Percentiles rank a stretch among this genome's conserved stretches.
phyloP scores from a whole-genome alignment of 64 coral and sea anemone genomes.

The Orbicella faveolata region DNA sequence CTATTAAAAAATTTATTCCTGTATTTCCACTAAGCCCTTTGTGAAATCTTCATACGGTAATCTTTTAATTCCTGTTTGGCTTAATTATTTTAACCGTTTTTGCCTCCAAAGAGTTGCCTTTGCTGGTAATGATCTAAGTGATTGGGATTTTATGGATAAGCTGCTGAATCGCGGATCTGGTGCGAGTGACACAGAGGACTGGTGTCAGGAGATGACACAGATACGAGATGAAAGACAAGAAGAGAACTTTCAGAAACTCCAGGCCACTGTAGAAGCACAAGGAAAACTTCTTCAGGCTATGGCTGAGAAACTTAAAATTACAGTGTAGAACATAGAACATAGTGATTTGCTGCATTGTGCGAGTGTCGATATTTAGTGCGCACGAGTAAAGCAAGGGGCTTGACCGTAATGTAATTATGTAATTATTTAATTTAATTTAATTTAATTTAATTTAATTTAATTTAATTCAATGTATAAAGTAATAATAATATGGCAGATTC shows the following conservation, averaged over 20 bases:
- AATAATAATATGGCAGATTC: too few relatives aligned
- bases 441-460: too few relatives aligned
- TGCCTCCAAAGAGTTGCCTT: not conserved
- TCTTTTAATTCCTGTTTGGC: not conserved
- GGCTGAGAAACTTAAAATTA: conserved; percentile 11
- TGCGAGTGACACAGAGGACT: not conserved
- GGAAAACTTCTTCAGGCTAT: conserved; percentile 18
- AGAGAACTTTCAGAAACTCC: not conserved
- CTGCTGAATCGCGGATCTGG: not conserved
- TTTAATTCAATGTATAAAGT: too few relatives aligned
- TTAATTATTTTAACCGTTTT: not conserved
- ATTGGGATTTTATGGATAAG: conserved; percentile 1
- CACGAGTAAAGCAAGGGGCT: too few relatives aligned
- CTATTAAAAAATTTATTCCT: too few relatives aligned
- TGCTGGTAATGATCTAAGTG: conserved; percentile 2
- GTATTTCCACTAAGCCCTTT: too few relatives aligned
- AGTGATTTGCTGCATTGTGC: not conserved
- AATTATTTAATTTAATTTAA: too few relatives aligned
- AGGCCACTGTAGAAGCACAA: conserved; percentile 32
- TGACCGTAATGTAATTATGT: too few relatives aligned
- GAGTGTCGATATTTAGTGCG: not conserved
- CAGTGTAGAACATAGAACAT: not conserved
- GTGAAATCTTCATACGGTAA: too few relatives aligned
- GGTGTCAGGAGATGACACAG: too few relatives aligned
- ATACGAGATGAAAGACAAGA: not conserved